Conservation (phyloP, 2,888 invertebrate genomes). For the Trichogramma evanescens region DNA sequence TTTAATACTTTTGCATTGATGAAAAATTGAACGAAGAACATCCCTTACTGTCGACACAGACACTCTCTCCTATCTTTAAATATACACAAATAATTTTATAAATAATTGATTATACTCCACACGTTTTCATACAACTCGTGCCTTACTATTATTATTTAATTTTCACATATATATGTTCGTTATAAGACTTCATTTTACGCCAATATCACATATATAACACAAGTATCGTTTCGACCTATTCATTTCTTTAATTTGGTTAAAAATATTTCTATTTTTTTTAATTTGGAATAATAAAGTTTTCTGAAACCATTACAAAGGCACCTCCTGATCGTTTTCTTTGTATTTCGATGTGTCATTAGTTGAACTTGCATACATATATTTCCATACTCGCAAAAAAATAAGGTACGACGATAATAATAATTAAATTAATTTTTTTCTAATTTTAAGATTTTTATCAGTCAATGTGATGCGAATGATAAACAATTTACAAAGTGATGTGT, state of each 20-base stretch:
- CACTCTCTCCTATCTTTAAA: slow-evolving; percentile 28
- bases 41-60: slow-evolving; percentile 27
- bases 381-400: too few relatives aligned
- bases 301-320: too few relatives aligned
- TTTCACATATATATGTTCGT: slow-evolving; percentile 25
- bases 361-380: too few relatives aligned
- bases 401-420: too few relatives aligned
- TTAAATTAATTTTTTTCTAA: too few relatives aligned
- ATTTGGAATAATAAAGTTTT: neutral
- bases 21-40: slow-evolving; percentile 17
- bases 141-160: slow-evolving; percentile 30
- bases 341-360: too few relatives aligned
- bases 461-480: too few relatives aligned
- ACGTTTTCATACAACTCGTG: slow-evolving; percentile 28
- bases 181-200: slow-evolving; percentile 25
- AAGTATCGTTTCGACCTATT: slow-evolving; percentile 11
- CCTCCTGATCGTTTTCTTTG: too few relatives aligned
- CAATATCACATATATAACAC: slow-evolving; percentile 26
- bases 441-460: too few relatives aligned
- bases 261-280: slow-evolving; percentile 7
- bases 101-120: slow-evolving; percentile 28
- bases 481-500: too few relatives aligned
- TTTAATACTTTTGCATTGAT: neutral
- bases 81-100: slow-evolving; percentile 32
- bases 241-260: neutral